Base-by-base conservation (phyloP, 2,797 vertebrate genomes). In the Holocentrus rufus region DNA sequence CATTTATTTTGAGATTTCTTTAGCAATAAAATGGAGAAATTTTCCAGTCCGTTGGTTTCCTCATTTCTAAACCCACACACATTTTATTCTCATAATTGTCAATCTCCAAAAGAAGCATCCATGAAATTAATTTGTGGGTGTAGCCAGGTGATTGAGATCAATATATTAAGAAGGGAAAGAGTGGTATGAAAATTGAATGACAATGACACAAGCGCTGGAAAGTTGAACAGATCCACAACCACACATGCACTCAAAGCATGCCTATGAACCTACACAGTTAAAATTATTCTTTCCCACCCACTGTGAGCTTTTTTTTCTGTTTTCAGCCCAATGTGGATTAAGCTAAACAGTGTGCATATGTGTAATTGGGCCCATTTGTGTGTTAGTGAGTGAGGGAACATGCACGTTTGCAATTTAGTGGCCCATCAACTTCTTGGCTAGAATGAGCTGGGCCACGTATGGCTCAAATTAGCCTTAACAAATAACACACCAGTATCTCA, bases 121-220 rank as follows among this genome's bases (percentile, higher is more conserved):
- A 91, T 92, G 88, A 90, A 90, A 94, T 93, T 87, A 87, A 89
- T 89, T 83, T 90, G 76, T 74, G 59, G 54, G 60, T 65, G 71
- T 42, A 67, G 30, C 46, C 64, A 69, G 74, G 64, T 69, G 81
- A 88, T 75, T 81, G 62, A 77, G 67, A 85, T 86, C 66, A 82
- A 79, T 66, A 71, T 27, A 47, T 70, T 14, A 42, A 34, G 31
- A 25, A 76, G 69, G 61, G 64, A 49, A 58, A 54, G 54, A 59
- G 46, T 46, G 36, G 34, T 27, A 60, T 62, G 53, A 44, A 59
- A 74, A 61, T 14, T 36, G 63, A 74, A 64, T 57, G 50, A 39
- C 25, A 69, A 39, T 30, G 15, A 62, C 61, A 20, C 53, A 34
- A 17, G 46, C 34, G 14, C 30, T 1, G 14, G 2, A 47, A 65